phyloP scores from a whole-genome alignment of 2,888 invertebrate genomes.

The Charanyca ferruginea region DNA sequence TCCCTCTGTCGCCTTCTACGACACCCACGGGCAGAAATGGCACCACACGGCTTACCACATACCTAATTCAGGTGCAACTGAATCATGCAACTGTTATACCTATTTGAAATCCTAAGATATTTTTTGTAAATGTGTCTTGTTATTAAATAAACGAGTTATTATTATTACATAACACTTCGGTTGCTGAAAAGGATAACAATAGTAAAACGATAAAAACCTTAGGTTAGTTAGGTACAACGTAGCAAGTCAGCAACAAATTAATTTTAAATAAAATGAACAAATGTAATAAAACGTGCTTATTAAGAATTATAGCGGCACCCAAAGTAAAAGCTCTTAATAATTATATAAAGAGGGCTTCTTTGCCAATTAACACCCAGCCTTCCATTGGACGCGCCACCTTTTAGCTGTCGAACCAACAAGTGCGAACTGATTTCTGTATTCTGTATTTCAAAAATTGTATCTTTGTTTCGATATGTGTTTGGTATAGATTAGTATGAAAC shows the following conservation, averaged over 20 bases:
- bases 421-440: conserved; percentile 35
- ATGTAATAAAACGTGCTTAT: conserved; percentile 57
- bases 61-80: too few relatives aligned
- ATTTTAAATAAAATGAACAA: conserved; percentile 50
- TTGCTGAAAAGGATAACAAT: too few relatives aligned
- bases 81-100: too few relatives aligned
- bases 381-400: conserved; percentile 55
- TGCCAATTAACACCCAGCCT: conserved; percentile 72
- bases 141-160: too few relatives aligned
- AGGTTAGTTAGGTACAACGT: too few relatives aligned
- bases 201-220: background rate
- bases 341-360: conserved; percentile 70
- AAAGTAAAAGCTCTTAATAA: conserved; percentile 66
- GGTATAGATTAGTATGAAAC: background rate
- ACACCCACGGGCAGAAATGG: too few relatives aligned
- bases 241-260: conserved; percentile 43
- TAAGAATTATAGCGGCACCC: conserved; percentile 59
- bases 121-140: too few relatives aligned
- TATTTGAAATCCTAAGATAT: too few relatives aligned
- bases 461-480: too few relatives aligned
- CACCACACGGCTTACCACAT: too few relatives aligned
- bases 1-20: too few relatives aligned
- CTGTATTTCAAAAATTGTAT: background rate
- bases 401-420: conserved; percentile 39
- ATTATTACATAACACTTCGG: too few relatives aligned